Percentiles rank a stretch among this genome's conserved stretches.
Conservation (phyloP, 2,888 invertebrate species). For the Camponotus fellah region DNA sequence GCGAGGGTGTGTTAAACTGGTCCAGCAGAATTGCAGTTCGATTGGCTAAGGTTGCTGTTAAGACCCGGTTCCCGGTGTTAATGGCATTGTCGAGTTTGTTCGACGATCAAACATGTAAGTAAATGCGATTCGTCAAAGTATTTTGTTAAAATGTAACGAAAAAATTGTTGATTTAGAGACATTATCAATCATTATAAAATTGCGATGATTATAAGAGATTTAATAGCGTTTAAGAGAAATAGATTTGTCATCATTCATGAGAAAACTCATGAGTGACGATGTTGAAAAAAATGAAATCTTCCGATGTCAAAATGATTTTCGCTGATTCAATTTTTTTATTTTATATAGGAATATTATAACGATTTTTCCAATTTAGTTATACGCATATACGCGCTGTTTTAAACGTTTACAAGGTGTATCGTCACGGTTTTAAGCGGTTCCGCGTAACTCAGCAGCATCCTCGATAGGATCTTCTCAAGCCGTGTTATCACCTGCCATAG, state of each 20-base stretch:
- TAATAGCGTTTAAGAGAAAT: background rate
- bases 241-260: background rate
- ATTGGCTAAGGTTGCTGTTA: constrained; percentile 67
- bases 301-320: background rate
- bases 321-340: background rate
- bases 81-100: constrained; percentile 55
- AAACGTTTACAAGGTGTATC: constrained; percentile 14
- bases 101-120: background rate
- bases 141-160: background rate
- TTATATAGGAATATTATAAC: background rate
- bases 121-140: background rate
- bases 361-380: constrained; percentile 20
- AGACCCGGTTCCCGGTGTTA: constrained; percentile 56
- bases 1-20: constrained; percentile 69
- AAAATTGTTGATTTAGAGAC: background rate
- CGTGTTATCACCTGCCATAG: constrained; percentile 74
- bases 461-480: constrained; percentile 62
- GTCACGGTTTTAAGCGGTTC: constrained; percentile 43
- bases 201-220: background rate
- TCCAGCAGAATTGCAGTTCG: constrained; percentile 28
- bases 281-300: background rate
- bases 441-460: constrained; percentile 46
- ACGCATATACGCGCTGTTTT: background rate
- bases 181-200: background rate
- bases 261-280: background rate